phyloP scores from a whole-genome alignment of 2,113 vertebrate species.

The Dicaeum eximium region DNA sequence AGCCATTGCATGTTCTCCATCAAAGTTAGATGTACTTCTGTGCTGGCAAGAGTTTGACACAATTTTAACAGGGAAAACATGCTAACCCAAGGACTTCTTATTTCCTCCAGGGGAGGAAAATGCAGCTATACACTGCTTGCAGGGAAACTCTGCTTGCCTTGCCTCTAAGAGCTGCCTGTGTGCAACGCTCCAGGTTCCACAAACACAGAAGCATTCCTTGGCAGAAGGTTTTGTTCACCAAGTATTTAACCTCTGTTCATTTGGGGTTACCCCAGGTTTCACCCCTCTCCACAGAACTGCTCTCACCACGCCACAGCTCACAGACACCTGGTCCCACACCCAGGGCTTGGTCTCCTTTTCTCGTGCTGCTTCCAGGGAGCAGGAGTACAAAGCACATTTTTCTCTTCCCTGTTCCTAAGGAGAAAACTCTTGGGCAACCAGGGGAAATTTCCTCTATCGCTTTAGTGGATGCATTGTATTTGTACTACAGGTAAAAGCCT shows the following conservation, averaged over 20 bases:
- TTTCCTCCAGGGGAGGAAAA: neutral
- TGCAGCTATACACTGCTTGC: neutral
- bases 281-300: neutral
- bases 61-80: neutral
- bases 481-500: neutral
- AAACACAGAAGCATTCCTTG: neutral
- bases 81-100: neutral
- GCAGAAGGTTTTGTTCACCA: neutral
- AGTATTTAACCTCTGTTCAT: neutral
- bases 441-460: neutral
- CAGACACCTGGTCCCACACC: neutral
- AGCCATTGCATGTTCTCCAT: neutral
- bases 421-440: neutral
- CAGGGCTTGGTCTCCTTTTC: neutral
- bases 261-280: neutral
- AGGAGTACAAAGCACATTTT: neutral
- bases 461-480: neutral
- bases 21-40: neutral
- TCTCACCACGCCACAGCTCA: neutral
- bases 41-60: neutral
- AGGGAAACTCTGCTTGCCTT: neutral
- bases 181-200: accelerated
- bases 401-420: neutral
- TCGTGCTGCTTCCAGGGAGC: neutral
- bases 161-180: neutral